Evolutionary conservation across 2,797 vertebrate genomes (phyloP).

Genomic region (Pangasius sanitwongsei): DNA sequence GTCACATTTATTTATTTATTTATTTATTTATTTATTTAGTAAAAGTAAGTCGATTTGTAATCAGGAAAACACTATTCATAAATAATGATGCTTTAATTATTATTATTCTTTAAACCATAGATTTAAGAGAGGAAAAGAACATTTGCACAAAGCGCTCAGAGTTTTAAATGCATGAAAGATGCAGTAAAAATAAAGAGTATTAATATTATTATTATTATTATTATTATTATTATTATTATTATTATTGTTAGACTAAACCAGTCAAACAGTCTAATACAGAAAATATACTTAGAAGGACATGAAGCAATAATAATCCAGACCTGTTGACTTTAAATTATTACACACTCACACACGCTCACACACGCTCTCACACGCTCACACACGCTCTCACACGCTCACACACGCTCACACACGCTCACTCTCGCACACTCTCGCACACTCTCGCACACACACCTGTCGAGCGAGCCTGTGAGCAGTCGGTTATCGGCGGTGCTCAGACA

Average conservation of each 20-base stretch:
- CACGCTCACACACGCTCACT: background rate
- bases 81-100: no score
- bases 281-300: background rate
- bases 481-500: constrained; percentile 88
- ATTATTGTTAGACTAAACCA: no score
- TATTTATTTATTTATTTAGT: no score
- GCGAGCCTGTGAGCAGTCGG: constrained; percentile 88
- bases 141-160: background rate
- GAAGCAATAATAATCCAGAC: background rate
- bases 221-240: no score
- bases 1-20: no score
- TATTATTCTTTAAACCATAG: background rate
- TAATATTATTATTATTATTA: background rate
- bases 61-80: no score
- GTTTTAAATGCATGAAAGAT: no score
- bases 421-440: background rate
- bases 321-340: background rate
- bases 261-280: background rate
- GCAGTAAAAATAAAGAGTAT: no score
- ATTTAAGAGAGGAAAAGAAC: background rate
- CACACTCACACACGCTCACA: no score
- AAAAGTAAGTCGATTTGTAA: no score
- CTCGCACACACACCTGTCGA: constrained; percentile 84
- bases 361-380: no score
- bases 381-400: background rate